Evolutionary conservation across 2,113 vertebrate species (phyloP).

Genomic region (Calidris pugnax): DNA sequence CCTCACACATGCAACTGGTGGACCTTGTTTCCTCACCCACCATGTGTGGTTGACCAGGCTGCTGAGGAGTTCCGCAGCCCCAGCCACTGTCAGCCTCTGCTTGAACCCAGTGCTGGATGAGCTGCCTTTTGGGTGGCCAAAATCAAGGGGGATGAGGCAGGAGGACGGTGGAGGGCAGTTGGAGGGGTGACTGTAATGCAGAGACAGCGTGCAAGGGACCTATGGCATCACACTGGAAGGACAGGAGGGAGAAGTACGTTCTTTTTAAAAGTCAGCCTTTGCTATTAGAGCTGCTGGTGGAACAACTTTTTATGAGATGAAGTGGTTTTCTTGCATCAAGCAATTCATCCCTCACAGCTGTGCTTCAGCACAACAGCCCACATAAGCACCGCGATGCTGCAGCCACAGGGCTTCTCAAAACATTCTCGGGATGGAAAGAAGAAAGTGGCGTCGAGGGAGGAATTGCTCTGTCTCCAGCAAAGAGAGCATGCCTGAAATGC

Average conservation of each 20-base stretch:
- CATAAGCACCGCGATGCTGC: not conserved
- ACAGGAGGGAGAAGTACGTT: not conserved
- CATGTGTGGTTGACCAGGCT: not conserved
- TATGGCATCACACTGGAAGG: not conserved
- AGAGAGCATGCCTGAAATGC: not conserved
- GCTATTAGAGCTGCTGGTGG: not conserved
- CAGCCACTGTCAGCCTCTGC: fast-evolving
- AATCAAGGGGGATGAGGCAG: not conserved
- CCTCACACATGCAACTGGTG: fast-evolving
- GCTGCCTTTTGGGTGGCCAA: not conserved
- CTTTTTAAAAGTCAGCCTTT: not conserved
- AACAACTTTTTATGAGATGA: not conserved
- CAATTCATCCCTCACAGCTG: not conserved
- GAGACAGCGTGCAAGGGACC: not conserved
- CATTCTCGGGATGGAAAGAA: not conserved
- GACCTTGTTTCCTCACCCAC: not conserved
- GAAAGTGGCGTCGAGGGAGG: not conserved
- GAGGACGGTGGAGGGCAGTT: not conserved
- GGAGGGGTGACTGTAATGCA: not conserved
- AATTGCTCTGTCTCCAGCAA: not conserved
- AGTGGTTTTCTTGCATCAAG: not conserved
- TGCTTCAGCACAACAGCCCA: not conserved
- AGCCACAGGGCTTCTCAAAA: not conserved
- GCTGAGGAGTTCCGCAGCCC: not conserved
- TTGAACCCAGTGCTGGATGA: not conserved